These are phyloP conservation scores for Brachyptera putata DNA, from an alignment of 2,888 invertebrate genomes.

Conservation along the genomic window DNA sequence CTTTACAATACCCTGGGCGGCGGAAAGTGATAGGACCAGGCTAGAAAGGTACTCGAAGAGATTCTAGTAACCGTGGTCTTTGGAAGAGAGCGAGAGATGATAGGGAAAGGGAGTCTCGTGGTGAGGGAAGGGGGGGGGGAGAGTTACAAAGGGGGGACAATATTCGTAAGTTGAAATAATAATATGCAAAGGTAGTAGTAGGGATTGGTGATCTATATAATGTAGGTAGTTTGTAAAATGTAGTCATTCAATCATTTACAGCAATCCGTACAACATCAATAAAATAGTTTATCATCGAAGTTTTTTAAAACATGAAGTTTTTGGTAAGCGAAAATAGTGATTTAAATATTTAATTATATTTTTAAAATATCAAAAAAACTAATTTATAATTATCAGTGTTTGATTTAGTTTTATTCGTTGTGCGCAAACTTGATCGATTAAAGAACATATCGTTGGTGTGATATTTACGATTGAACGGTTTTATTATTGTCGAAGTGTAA, in stretches of 20 bases:
- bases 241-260: not conserved
- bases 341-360: no score
- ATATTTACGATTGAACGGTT: no score
- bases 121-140: no score
- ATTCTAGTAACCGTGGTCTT: not conserved
- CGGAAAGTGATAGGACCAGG: not conserved
- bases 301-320: conserved; percentile 1
- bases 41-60: not conserved
- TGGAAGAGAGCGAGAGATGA: no score
- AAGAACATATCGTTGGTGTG: no score
- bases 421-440: no score
- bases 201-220: conserved; percentile 12
- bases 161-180: not conserved
- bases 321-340: not conserved
- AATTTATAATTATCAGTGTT: no score
- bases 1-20: not conserved
- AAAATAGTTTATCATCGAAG: no score
- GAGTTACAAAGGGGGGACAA: not conserved
- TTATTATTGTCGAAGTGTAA: no score
- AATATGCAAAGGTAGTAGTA: not conserved
- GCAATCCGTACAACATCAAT: not conserved
- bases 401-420: no score
- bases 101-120: no score
- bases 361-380: no score
- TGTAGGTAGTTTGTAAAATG: conserved; percentile 1